Percentiles rank a stretch among this genome's conserved stretches.
Evolutionary conservation across 1,140 invertebrate species (phyloP).

Genomic region (Tetraneura akinire): DNA sequence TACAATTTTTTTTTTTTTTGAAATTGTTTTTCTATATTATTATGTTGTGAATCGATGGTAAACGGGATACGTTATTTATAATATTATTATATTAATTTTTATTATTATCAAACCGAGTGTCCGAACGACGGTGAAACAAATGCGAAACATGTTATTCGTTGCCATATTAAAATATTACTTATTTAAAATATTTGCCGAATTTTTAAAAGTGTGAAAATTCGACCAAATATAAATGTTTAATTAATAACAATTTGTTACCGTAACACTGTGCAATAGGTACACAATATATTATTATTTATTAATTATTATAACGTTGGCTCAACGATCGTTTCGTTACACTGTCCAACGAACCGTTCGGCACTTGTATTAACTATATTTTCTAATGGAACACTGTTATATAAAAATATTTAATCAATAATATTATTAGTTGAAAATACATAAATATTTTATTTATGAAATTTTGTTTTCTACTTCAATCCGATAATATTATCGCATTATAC

Average conservation of each 20-base stretch:
- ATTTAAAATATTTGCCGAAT: constrained; percentile 15
- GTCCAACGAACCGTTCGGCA: not conserved
- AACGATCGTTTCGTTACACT: not conserved
- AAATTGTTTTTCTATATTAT: constrained; percentile 21
- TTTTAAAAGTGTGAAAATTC: constrained; percentile 26
- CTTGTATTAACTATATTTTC: constrained; percentile 33
- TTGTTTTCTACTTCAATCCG: too few species aligned
- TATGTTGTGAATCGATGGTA: constrained; percentile 30
- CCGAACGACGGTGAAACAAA: too few species aligned
- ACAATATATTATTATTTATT: not conserved
- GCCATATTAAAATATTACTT: not conserved
- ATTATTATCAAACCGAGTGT: not conserved
- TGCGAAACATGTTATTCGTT: not conserved
- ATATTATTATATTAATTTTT: constrained; percentile 23
- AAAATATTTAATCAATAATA: constrained; percentile 18
- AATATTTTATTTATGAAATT: constrained; percentile 32
- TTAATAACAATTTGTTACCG: too few species aligned
- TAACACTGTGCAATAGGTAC: not conserved
- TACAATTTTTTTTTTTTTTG: not conserved
- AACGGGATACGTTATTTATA: constrained; percentile 8
- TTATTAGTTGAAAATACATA: constrained; percentile 40
- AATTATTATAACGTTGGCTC: not conserved
- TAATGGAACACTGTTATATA: constrained; percentile 30
- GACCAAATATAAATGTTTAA: not conserved
- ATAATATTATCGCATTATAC: too few species aligned